Evolutionary conservation across 2,888 invertebrate genomes (phyloP).

Genomic region (Drosophila macrothrix): DNA sequence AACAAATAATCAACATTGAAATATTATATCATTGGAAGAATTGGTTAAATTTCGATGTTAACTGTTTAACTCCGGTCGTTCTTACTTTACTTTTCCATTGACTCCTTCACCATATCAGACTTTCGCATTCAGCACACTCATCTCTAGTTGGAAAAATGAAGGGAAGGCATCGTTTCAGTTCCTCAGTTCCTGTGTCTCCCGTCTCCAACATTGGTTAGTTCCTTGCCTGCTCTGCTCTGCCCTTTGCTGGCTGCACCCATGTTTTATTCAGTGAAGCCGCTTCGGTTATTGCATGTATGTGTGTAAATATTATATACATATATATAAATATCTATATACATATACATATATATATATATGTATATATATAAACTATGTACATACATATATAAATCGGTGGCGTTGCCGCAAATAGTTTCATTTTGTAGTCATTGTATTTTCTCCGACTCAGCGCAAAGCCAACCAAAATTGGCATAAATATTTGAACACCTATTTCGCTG

Average conservation of each 20-base stretch:
- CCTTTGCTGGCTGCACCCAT: slow-evolving; percentile 41
- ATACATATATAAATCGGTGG: slow-evolving; percentile 40
- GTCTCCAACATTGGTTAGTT: background rate
- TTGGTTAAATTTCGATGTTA: background rate
- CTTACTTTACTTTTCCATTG: background rate
- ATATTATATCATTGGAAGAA: background rate
- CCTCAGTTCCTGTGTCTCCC: background rate
- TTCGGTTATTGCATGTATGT: slow-evolving; percentile 67
- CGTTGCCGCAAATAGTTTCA: slow-evolving; percentile 75
- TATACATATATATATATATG: background rate
- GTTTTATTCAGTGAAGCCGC: slow-evolving; percentile 71
- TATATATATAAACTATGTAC: background rate
- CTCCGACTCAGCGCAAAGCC: slow-evolving; percentile 64
- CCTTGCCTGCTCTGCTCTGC: background rate
- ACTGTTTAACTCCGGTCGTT: background rate
- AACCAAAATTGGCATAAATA: slow-evolving; percentile 66
- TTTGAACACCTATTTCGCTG: slow-evolving; percentile 59
- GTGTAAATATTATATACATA: background rate
- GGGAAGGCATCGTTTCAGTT: slow-evolving; percentile 1
- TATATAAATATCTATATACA: slow-evolving; percentile 24
- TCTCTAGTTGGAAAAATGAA: background rate
- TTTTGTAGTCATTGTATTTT: slow-evolving; percentile 75
- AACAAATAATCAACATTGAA: background rate
- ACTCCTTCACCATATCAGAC: background rate
- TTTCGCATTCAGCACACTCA: background rate